Conservation (phyloP, 2,113 vertebrate species). For the Sinosuthora webbiana region DNA sequence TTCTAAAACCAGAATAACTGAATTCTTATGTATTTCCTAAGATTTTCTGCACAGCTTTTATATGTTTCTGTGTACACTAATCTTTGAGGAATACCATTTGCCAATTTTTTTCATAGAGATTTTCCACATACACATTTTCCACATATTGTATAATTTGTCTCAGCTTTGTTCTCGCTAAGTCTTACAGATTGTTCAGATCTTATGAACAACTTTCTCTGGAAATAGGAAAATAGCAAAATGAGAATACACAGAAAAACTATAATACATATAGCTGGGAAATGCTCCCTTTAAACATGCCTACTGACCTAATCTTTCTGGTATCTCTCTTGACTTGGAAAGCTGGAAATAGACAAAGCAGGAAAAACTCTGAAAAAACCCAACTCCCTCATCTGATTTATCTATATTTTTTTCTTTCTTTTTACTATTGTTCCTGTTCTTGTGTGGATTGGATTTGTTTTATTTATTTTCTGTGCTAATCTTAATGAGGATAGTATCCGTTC, state of each 20-base stretch:
- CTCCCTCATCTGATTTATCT: not conserved
- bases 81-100: conserved; percentile 5
- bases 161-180: not conserved
- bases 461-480: not conserved
- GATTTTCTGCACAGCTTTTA: conserved; percentile 9
- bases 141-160: not conserved
- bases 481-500: not conserved
- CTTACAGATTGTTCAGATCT: not conserved
- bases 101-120: conserved; percentile 15
- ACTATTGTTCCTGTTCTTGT: not conserved
- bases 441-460: not conserved
- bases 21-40: conserved; percentile 11
- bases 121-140: conserved; percentile 40
- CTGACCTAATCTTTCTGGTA: not conserved
- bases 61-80: not conserved
- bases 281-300: not conserved
- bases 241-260: not conserved
- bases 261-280: not conserved
- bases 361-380: not conserved
- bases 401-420: not conserved
- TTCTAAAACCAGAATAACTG: conserved; percentile 29
- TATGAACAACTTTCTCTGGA: not conserved
- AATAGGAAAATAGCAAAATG: not conserved
- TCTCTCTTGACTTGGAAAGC: not conserved
- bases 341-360: not conserved